Conservation (phyloP, 2,797 vertebrate genomes). For the Poeciliopsis gracilis region DNA sequence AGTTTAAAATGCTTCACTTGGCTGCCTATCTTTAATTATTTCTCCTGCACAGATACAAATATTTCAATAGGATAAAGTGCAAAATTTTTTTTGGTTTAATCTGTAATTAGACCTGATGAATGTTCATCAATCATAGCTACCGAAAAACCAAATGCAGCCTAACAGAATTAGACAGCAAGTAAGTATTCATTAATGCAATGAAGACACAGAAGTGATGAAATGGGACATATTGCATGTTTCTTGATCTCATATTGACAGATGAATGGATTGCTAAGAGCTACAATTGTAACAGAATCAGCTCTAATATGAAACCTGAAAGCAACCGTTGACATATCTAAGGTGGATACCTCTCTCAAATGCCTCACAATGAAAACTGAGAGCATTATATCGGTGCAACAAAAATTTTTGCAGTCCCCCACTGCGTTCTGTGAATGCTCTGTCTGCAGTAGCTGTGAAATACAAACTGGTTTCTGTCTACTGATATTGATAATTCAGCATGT, state of each 20-base stretch:
- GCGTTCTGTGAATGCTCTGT: neutral
- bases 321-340: neutral
- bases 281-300: neutral
- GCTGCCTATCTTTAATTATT: neutral
- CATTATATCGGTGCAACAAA: neutral
- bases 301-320: neutral
- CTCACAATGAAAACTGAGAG: neutral
- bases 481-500: slow-evolving; percentile 26
- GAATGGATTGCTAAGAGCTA: neutral
- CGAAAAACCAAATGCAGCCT: slow-evolving; percentile 3
- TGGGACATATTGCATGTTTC: slow-evolving; percentile 42
- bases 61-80: neutral
- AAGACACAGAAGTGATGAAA: slow-evolving; percentile 34
- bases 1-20: neutral
- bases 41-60: neutral
- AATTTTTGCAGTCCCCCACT: neutral
- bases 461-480: slow-evolving; percentile 9
- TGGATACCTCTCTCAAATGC: neutral
- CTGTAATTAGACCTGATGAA: neutral
- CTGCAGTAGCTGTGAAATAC: neutral
- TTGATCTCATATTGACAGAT: slow-evolving; percentile 10
- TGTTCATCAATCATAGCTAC: neutral
- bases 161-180: slow-evolving; percentile 27
- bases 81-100: neutral
- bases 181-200: slow-evolving; percentile 38